A percentile compares a stretch with the other conserved stretches of the same genome.
These are phyloP conservation scores for Gymnothorax javanicus DNA, from an alignment of 2,797 vertebrate species.

Conservation along the genomic window DNA sequence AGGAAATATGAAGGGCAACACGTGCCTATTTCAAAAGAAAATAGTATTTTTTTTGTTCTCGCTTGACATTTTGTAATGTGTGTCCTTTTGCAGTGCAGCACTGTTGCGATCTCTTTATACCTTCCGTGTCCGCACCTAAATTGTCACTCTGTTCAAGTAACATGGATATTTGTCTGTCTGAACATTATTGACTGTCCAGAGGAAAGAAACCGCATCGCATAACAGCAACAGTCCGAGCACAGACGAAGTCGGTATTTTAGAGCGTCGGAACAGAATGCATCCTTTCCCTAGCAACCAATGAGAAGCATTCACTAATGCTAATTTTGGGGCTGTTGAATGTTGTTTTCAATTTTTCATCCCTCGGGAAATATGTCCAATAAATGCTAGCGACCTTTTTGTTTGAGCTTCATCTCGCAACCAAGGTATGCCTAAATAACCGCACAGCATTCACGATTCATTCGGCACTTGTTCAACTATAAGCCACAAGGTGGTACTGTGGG, in stretches of 20 bases:
- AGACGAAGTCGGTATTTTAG: not conserved
- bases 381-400: not conserved
- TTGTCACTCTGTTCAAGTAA: not conserved
- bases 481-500: slow-evolving; percentile 88
- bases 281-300: not conserved
- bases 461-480: slow-evolving; percentile 53
- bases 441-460: slow-evolving; percentile 6
- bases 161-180: not conserved
- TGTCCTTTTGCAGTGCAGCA: not conserved
- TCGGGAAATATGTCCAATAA: not conserved
- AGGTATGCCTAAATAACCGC: slow-evolving; percentile 5
- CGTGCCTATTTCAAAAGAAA: not conserved
- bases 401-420: not conserved
- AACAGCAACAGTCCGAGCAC: not conserved
- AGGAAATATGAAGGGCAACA: slow-evolving; percentile 23
- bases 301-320: not conserved
- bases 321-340: not conserved
- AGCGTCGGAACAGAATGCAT: not conserved
- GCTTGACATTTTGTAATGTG: not conserved
- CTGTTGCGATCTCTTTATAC: not conserved
- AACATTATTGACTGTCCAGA: not conserved
- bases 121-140: not conserved
- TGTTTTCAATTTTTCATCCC: not conserved
- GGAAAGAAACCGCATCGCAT: not conserved
- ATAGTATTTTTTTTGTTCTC: not conserved